Conservation (phyloP, 2,797 vertebrate genomes). For the Taenioides sp. region DNA sequence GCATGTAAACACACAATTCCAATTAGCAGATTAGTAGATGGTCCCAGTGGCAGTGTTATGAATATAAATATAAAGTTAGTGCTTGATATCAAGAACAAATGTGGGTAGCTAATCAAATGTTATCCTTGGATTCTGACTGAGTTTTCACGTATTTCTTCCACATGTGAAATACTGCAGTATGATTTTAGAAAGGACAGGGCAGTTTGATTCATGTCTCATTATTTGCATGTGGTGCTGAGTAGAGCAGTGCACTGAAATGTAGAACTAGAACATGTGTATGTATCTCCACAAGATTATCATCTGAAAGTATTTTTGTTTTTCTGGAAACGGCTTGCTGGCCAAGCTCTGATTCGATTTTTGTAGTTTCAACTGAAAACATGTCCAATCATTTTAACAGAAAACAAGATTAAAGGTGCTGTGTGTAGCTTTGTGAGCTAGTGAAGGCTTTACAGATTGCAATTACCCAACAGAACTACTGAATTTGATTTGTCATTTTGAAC, state of each 20-base stretch:
- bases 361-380: not conserved
- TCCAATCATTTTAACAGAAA: slow-evolving; percentile 10
- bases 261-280: slow-evolving; percentile 12
- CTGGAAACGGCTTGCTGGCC: slow-evolving; percentile 58
- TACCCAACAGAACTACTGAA: not conserved
- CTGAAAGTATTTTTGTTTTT: slow-evolving; percentile 18
- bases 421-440: not conserved
- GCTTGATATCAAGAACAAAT: slow-evolving; percentile 9
- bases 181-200: not conserved
- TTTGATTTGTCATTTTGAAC: not conserved
- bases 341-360: slow-evolving; percentile 42
- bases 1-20: slow-evolving; percentile 12
- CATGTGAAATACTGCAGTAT: not conserved
- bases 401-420: slow-evolving; percentile 3
- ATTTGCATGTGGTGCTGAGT: slow-evolving; percentile 15
- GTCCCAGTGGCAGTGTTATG: slow-evolving; percentile 45
- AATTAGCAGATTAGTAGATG: slow-evolving; percentile 22
- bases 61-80: slow-evolving; percentile 21
- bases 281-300: slow-evolving; percentile 20
- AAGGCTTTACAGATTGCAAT: not conserved
- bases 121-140: slow-evolving; percentile 10
- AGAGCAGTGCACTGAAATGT: slow-evolving; percentile 5
- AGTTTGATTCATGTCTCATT: not conserved
- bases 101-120: slow-evolving; percentile 17
- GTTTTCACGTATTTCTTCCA: not conserved